These are phyloP conservation scores for Sandelia bainsii DNA, from an alignment of 2,797 vertebrate species.

Conservation along the genomic window DNA sequence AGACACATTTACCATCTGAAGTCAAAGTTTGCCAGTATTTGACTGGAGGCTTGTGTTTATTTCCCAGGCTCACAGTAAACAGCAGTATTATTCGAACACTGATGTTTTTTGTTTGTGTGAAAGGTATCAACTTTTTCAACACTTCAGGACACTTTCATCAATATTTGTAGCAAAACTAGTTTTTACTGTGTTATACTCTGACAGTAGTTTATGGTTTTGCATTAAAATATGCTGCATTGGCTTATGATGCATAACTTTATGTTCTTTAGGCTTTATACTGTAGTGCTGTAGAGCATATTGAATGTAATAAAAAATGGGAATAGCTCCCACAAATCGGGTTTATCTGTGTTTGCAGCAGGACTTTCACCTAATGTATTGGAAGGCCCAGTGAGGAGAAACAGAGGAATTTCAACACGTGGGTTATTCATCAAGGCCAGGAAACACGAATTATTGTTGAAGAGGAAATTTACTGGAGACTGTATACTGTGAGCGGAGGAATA, in stretches of 20 bases:
- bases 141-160: constrained; percentile 45
- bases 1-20: constrained; percentile 34
- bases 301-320: constrained; percentile 54
- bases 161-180: constrained; percentile 33
- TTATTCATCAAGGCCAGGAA: constrained; percentile 72
- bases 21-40: constrained; percentile 53
- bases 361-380: constrained; percentile 36
- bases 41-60: constrained; percentile 50
- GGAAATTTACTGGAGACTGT: constrained; percentile 56
- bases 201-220: constrained; percentile 30
- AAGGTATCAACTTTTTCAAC: constrained; percentile 26
- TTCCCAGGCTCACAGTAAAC: constrained; percentile 47
- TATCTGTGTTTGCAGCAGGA: constrained; percentile 60
- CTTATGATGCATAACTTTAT: constrained; percentile 50
- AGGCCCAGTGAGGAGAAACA: constrained; percentile 46
- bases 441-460: constrained; percentile 63
- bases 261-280: constrained; percentile 39
- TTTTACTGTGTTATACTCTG: constrained; percentile 24
- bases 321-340: constrained; percentile 65
- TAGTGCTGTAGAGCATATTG: constrained; percentile 41
- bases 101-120: constrained; percentile 19
- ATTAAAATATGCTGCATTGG: constrained; percentile 35
- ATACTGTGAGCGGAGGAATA: constrained; percentile 43
- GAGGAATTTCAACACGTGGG: constrained; percentile 40
- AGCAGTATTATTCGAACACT: constrained; percentile 35